A percentile compares a stretch with the other conserved stretches of the same genome.
Conservation (phyloP, 2,888 invertebrate species). For the Panzeria rudis region DNA sequence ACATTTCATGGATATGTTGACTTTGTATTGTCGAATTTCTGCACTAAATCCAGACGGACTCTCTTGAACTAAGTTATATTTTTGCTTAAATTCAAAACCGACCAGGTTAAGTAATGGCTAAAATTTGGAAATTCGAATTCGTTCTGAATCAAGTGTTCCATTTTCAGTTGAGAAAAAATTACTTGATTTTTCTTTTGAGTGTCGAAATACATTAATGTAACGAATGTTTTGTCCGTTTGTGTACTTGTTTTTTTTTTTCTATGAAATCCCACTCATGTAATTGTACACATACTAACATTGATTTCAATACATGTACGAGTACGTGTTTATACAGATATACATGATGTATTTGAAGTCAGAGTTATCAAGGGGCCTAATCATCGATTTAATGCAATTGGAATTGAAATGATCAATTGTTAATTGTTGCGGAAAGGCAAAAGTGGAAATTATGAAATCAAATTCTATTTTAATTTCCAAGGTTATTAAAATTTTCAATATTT, state of each 20-base stretch:
- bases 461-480: not conserved
- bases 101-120: no score
- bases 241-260: not conserved
- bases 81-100: no score
- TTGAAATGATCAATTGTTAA: constrained; percentile 2
- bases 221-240: not conserved
- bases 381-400: constrained; percentile 20
- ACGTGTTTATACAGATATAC: not conserved
- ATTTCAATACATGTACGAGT: not conserved
- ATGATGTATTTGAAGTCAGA: constrained; percentile 25
- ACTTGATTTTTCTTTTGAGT: no score
- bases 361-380: constrained; percentile 43
- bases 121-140: no score
- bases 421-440: not conserved
- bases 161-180: no score
- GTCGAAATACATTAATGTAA: constrained; percentile 8
- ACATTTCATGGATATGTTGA: no score
- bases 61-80: no score
- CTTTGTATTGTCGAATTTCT: no score
- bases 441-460: not conserved
- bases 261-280: not conserved
- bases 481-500: no score
- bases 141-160: no score
- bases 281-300: not conserved
- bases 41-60: no score